These are phyloP conservation scores for Pelosia muscerda DNA, from an alignment of 2,888 invertebrate species.

Conservation along the genomic window DNA sequence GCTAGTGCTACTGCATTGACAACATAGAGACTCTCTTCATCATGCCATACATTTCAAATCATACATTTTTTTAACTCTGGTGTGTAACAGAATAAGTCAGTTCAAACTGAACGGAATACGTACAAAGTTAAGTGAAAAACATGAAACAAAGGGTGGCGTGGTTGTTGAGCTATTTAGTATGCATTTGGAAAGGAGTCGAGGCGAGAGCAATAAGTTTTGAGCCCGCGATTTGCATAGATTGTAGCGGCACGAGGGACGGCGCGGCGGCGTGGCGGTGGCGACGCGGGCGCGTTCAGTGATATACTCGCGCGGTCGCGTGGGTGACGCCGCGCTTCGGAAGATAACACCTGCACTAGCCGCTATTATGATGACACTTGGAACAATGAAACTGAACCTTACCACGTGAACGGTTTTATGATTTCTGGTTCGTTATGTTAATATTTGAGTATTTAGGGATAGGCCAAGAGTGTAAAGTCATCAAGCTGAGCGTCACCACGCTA, in stretches of 20 bases:
- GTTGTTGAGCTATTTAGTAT: constrained; percentile 81
- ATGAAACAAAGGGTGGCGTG: constrained; percentile 76
- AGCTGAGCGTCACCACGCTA: too few relatives aligned
- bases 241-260: constrained; percentile 58
- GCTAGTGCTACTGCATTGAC: too few relatives aligned
- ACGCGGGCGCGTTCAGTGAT: constrained; percentile 71
- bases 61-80: too few relatives aligned
- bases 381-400: constrained; percentile 8
- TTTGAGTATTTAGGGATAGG: not conserved
- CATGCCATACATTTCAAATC: too few relatives aligned
- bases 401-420: not conserved
- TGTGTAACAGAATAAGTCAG: not conserved
- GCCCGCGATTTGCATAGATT: constrained; percentile 85
- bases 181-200: constrained; percentile 85
- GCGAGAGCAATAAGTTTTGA: constrained; percentile 85
- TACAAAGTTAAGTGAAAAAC: constrained; percentile 75
- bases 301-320: constrained; percentile 67
- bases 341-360: constrained; percentile 59
- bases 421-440: not conserved
- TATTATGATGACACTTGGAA: constrained; percentile 50
- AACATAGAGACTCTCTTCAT: too few relatives aligned
- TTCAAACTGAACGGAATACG: constrained; percentile 59
- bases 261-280: constrained; percentile 43
- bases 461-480: too few relatives aligned
- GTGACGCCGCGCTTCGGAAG: constrained; percentile 46